Percentiles rank a stretch among this genome's conserved stretches.
These are phyloP conservation scores for Rhopalosiphum nymphaeae DNA, from an alignment of 2,888 invertebrate species.

Conservation along the genomic window DNA sequence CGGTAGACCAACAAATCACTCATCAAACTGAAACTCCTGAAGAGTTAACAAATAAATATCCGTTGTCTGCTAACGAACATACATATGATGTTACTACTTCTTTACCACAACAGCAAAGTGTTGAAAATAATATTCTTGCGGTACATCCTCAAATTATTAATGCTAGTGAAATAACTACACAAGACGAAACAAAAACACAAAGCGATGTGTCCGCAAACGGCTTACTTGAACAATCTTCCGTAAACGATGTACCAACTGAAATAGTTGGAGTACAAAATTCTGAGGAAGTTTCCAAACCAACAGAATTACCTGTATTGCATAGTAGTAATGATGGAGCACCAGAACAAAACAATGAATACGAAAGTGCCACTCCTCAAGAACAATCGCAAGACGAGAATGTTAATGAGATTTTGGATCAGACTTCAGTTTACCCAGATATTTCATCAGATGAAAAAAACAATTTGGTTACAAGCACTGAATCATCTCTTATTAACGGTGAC, in stretches of 20 bases:
- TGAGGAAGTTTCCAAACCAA: background rate
- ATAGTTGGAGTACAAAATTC: slow-evolving; percentile 2
- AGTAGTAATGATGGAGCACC: background rate
- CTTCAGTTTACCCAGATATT: background rate
- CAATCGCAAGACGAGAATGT: slow-evolving; percentile 21
- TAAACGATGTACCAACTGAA: slow-evolving; percentile 3
- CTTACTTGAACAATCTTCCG: background rate
- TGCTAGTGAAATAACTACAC: background rate
- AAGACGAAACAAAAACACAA: slow-evolving; percentile 10
- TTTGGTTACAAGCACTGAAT: background rate
- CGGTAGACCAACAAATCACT: background rate
- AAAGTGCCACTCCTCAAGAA: slow-evolving; percentile 18
- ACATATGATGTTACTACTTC: slow-evolving; percentile 5
- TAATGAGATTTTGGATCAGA: slow-evolving; percentile 17
- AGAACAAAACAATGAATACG: slow-evolving; percentile 21
- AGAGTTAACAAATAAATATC: background rate
- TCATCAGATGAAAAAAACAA: slow-evolving; percentile 18
- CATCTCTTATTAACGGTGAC: background rate
- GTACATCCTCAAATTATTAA: background rate
- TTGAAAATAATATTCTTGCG: slow-evolving; percentile 3
- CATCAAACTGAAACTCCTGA: slow-evolving; percentile 27
- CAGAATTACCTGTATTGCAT: background rate
- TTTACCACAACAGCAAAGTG: slow-evolving; percentile 21
- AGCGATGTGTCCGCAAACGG: background rate
- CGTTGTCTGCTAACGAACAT: background rate